phyloP scores from a whole-genome alignment of 1,140 invertebrate genomes.

The Notospermus geniculatus region DNA sequence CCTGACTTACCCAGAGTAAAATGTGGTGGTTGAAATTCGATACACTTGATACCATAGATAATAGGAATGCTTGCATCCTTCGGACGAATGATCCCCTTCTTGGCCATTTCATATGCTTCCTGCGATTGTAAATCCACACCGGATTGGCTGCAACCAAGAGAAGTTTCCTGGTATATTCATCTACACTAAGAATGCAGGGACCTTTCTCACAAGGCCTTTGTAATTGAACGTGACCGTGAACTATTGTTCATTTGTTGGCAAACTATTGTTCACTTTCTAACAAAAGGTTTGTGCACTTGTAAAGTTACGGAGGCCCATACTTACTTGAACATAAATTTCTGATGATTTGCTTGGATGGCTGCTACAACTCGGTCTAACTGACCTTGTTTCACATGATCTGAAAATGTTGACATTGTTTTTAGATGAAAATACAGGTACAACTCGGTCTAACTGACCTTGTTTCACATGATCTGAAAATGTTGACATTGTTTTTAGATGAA shows the following conservation, averaged over 20 bases:
- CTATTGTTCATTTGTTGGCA: too few species aligned
- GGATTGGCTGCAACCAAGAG: slow-evolving; percentile 63
- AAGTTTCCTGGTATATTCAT: slow-evolving; percentile 8
- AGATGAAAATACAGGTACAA: background rate
- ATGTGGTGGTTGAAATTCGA: slow-evolving; percentile 75
- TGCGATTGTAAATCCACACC: slow-evolving; percentile 81
- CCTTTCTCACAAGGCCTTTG: background rate
- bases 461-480: too few species aligned
- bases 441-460: background rate
- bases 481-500: too few species aligned
- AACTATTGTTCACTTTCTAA: too few species aligned
- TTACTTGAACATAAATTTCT: slow-evolving; percentile 80
- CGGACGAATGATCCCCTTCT: slow-evolving; percentile 75
- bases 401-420: slow-evolving; percentile 17
- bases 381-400: slow-evolving; percentile 63
- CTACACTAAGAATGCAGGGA: background rate
- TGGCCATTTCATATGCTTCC: slow-evolving; percentile 82
- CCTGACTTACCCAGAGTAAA: slow-evolving; percentile 78
- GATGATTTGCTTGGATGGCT: slow-evolving; percentile 76
- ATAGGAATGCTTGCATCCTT: slow-evolving; percentile 66
- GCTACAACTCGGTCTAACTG: slow-evolving; percentile 71
- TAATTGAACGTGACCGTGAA: too few species aligned
- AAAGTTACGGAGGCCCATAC: slow-evolving; percentile 38
- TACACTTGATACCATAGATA: slow-evolving; percentile 83
- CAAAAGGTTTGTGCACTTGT: too few species aligned